A percentile compares a stretch with the other conserved stretches of the same genome.
Conservation (phyloP, 1,140 invertebrate genomes). For the Leptinotarsa defecta region DNA sequence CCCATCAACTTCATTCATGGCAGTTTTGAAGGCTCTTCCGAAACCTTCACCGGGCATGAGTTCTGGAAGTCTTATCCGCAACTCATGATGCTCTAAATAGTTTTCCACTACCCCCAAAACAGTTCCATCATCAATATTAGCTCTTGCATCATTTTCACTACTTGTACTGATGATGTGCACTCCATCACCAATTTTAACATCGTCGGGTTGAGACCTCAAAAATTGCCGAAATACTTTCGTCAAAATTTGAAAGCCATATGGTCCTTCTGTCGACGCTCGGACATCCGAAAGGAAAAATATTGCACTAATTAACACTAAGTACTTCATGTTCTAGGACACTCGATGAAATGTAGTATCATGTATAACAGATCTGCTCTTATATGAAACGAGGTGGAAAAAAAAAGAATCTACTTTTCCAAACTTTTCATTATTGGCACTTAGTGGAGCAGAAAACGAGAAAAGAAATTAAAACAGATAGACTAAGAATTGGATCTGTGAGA, state of each 20-base stretch:
- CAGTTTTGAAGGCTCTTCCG: constrained; percentile 51
- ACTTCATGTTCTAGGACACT: constrained; percentile 47
- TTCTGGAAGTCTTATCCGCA: constrained; percentile 71
- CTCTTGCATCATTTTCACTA: constrained; percentile 54
- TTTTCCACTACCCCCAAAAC: constrained; percentile 63
- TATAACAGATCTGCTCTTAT: constrained; percentile 37
- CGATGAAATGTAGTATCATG: constrained; percentile 36
- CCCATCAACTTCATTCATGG: constrained; percentile 49
- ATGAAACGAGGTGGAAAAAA: constrained; percentile 37
- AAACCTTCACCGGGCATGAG: constrained; percentile 59
- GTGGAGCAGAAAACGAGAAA: constrained; percentile 49
- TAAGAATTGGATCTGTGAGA: constrained; percentile 35
- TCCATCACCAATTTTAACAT: constrained; percentile 65
- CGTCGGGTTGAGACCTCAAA: constrained; percentile 50
- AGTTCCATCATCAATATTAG: constrained; percentile 59
- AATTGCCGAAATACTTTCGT: constrained; percentile 52
- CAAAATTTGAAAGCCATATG: constrained; percentile 49
- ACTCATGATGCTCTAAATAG: constrained; percentile 70
- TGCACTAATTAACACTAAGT: constrained; percentile 48
- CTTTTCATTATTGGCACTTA: constrained; percentile 47
- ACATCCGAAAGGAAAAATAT: constrained; percentile 53
- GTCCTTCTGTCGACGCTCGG: constrained; percentile 37
- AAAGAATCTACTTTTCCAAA: constrained; percentile 36
- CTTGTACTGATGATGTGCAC: constrained; percentile 63
- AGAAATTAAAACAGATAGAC: constrained; percentile 48